Base-by-base conservation (phyloP, 2,888 invertebrate species). In the Callyntrura guangdongensis region DNA sequence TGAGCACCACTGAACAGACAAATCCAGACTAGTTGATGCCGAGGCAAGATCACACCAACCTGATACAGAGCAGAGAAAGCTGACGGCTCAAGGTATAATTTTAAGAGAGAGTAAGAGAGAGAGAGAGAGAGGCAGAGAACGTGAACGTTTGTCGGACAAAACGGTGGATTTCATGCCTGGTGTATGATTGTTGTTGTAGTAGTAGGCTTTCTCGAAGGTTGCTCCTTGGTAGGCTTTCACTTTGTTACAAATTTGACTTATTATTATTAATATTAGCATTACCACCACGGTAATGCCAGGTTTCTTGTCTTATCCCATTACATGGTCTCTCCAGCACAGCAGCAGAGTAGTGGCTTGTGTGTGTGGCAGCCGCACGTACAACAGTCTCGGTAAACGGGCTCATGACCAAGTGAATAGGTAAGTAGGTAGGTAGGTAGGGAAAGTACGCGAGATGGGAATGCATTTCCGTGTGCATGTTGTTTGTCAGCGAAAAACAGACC, bases 1-100 rank as follows among this genome's bases (percentile, higher is more conserved):
- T 84, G 89, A 84, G 84, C 79, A 64, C 84, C 53, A 84, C 72
- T 53, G 77, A 74, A 83, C 22, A 85, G 89, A 89, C 89, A 79
- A 89, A 85, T 85, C 12, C 45, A 77, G 89, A 89, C 89, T 89
- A 85, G 84, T 61, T 84, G 89, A 89, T 77, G 84, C 49, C 36
- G 79, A 79, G 22, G 47, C 20, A 45, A 36, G 72, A 89, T 74
- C 89, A 84, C 47, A 64, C 84, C 56, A 67, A 79, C 84, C 85
- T 89, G 79, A 85, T 72, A 81, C 89, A 89, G 36, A 79, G 72
- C 6, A 6, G 36, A 36, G 36, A 36, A 36, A 36, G 36, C 36
- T 36, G 36, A 6, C 36, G 36, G 36, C 74, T 79, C 69, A 27
- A 59, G 89, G 84, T 67, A 64, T 47, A 77, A 81, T 88, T 67